Evolutionary conservation across 2,888 invertebrate species (phyloP), one percentile per base, ranked within the genome.

Genomic region (Empis stercorea): DNA sequence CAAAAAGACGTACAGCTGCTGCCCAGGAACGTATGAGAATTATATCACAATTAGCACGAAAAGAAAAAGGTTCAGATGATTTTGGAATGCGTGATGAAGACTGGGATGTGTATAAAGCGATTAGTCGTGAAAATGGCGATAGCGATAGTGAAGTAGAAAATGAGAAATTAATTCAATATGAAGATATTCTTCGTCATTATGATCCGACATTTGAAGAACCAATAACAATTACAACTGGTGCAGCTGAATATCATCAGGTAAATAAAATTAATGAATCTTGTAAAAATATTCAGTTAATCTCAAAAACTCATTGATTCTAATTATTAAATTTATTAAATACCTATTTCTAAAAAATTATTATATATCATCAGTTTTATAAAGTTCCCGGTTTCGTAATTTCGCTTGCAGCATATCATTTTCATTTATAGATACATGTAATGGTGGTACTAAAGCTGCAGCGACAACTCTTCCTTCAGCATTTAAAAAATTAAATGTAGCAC

Each of bases 81-180:
- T 95, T 95, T 71, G 94, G 94, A 30, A 81, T 86, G 71, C 78
- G 89, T 57, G 94, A 94, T 66, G 89, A 91, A 60, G 94, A 95
- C 65, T 95, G 94, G 94, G 92, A 94, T 69, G 92, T 94, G 2
- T 95, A 95, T 62, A 94, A 94, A 71, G 87, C 81, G 20, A 88
- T 94, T 46, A 84, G 79, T 58, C 72, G 75, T 59, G 79, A 80
- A 59, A 66, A 81, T 48, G 83, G 82, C 1, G 93, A 93, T 66
- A 89, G 89, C 1, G 94, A 94, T 63, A 92, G 92, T 16, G 94
- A 94, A 61, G 83, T 84, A 10, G 94, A 95, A 64, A 88, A 87
- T 56, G 93, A 93, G 61, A 84, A 87, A 55, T 70, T 95, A 3
- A 58, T 89, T 45, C 93, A 93, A 65, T 72, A 87, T 14, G 94